These are phyloP conservation scores for Tipula unca DNA, from an alignment of 2,888 invertebrate genomes.

Conservation along the genomic window DNA sequence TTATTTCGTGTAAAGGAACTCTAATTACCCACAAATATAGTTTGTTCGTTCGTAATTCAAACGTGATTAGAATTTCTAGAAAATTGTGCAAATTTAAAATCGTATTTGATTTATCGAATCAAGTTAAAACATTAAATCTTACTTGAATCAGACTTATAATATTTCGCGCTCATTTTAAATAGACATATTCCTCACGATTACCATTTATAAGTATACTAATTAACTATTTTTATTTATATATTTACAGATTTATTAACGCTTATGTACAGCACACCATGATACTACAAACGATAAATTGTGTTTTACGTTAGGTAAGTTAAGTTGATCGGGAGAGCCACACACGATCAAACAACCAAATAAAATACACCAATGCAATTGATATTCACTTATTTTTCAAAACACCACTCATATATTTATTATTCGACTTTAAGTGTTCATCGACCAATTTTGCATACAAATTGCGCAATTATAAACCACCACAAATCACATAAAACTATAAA, in stretches of 20 bases:
- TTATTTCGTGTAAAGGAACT: too few species aligned
- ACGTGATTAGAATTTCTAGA: too few species aligned
- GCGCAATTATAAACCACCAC: background rate
- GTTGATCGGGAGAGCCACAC: background rate
- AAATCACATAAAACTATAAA: background rate
- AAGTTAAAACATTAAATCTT: too few species aligned
- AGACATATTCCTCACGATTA: too few species aligned
- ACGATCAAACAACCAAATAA: background rate
- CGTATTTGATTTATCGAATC: too few species aligned
- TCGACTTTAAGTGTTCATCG: background rate
- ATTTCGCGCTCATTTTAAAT: too few species aligned
- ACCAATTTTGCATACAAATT: background rate
- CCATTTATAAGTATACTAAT: too few species aligned
- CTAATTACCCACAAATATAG: too few species aligned
- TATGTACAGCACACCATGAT: background rate
- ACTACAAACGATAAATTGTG: background rate
- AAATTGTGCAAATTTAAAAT: too few species aligned
- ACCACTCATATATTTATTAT: background rate
- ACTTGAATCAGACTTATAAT: too few species aligned
- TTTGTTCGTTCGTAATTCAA: too few species aligned
- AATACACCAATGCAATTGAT: background rate
- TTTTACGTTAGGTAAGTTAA: background rate
- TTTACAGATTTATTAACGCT: background rate
- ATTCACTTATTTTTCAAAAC: background rate
- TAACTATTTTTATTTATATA: background rate